These are phyloP conservation scores for Triplophysa rosa DNA, from an alignment of 2,113 vertebrate genomes.

Conservation along the genomic window DNA sequence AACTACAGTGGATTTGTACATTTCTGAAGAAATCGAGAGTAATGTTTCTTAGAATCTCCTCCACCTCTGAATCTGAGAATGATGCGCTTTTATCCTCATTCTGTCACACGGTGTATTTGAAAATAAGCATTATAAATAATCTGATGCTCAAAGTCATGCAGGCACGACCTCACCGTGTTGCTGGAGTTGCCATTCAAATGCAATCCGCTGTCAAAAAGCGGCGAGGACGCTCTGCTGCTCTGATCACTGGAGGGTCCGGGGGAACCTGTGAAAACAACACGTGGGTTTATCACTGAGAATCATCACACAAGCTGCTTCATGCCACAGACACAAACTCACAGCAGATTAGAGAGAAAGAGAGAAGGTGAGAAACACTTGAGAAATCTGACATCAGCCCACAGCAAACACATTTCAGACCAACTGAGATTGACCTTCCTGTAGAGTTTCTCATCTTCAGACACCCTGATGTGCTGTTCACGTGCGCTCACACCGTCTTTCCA, in stretches of 20 bases:
- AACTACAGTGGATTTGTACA: neutral
- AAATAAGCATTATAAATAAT: constrained; percentile 9
- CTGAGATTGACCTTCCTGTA: too few relatives aligned
- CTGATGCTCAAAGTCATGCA: neutral
- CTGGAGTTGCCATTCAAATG: constrained; percentile 86
- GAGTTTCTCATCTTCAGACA: too few relatives aligned
- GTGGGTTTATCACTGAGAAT: neutral
- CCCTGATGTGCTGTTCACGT: too few relatives aligned
- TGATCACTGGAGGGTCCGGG: constrained; percentile 83
- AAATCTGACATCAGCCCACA: too few relatives aligned
- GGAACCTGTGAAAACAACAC: constrained; percentile 74
- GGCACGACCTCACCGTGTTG: constrained; percentile 78
- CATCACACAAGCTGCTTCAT: constrained; percentile 8
- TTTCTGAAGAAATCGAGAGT: neutral
- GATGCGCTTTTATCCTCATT: constrained; percentile 35
- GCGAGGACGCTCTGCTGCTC: constrained; percentile 84
- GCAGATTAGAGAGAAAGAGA: neutral
- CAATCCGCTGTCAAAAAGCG: constrained; percentile 90
- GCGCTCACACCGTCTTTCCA: too few relatives aligned
- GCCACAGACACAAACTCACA: constrained; percentile 17
- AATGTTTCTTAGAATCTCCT: neutral
- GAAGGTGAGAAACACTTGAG: neutral
- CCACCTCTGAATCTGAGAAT: neutral
- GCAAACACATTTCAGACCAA: too few relatives aligned
- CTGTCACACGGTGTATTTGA: neutral